Evolutionary conservation across 2,113 vertebrate genomes (phyloP).

Genomic region (Sinocyclocheilus maitianheensis): DNA sequence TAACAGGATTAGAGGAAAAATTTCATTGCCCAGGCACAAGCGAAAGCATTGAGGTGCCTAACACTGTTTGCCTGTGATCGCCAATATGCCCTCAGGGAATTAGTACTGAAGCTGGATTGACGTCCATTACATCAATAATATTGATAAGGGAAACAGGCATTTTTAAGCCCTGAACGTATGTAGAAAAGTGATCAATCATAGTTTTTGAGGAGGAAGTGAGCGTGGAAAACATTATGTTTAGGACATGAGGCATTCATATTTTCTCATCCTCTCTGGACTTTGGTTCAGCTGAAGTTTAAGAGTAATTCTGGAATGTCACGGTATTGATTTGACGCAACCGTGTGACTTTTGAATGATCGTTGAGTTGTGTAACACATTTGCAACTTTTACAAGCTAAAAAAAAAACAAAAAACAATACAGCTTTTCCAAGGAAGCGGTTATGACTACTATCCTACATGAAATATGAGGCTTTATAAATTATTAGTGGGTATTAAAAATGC

Average conservation of each 20-base stretch:
- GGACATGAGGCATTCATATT: not conserved
- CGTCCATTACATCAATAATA: not conserved
- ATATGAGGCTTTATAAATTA: not conserved
- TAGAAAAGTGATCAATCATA: not conserved
- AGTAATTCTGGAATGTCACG: not conserved
- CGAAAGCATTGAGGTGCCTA: not conserved
- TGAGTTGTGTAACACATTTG: not conserved
- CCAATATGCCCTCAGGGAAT: not conserved
- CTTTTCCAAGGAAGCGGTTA: not conserved
- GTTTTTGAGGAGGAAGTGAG: not conserved
- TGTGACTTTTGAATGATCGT: not conserved
- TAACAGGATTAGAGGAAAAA: constrained; percentile 33
- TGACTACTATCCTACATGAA: not conserved
- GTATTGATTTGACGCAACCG: not conserved
- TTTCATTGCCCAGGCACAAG: constrained; percentile 10
- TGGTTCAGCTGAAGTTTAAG: constrained; percentile 8
- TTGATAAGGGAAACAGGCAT: not conserved
- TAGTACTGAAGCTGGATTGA: not conserved
- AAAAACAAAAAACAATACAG: not conserved
- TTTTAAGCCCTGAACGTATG: not conserved
- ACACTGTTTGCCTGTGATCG: constrained; percentile 13
- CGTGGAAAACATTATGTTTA: not conserved
- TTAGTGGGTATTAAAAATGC: not conserved
- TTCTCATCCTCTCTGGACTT: not conserved
- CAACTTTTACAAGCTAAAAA: not conserved